Conservation (phyloP, 1,140 invertebrate species). For the Bactericera cockerelli region DNA sequence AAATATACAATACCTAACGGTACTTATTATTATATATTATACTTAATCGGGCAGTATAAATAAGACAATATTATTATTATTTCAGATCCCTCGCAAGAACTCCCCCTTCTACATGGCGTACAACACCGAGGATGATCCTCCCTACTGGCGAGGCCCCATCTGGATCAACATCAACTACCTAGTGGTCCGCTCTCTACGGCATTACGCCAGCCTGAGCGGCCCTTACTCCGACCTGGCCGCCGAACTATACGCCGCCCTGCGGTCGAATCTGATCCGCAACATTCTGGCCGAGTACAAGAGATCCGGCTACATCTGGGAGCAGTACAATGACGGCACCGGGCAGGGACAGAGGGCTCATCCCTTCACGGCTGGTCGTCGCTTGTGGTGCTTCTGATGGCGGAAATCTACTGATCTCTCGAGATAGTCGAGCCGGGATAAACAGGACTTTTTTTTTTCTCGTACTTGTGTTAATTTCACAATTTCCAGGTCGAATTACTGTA, state of each 20-base stretch:
- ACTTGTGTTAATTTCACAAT: too few relatives aligned
- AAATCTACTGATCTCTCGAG: slow-evolving; percentile 66
- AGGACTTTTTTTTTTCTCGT: too few relatives aligned
- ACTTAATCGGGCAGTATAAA: too few relatives aligned
- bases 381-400: slow-evolving; percentile 86
- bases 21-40: too few relatives aligned
- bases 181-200: slow-evolving; percentile 59
- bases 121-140: slow-evolving; percentile 97
- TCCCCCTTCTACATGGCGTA: slow-evolving; percentile 78
- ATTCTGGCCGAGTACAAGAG: slow-evolving; percentile 69
- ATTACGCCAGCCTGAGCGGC: slow-evolving; percentile 55
- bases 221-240: slow-evolving; percentile 49
- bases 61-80: too few relatives aligned
- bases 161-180: slow-evolving; percentile 99
- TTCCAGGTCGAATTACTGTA: too few relatives aligned
- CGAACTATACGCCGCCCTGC: slow-evolving; percentile 55
- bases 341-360: slow-evolving; percentile 83
- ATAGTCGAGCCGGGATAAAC: too few relatives aligned
- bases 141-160: slow-evolving; percentile 94
- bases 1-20: too few relatives aligned
- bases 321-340: slow-evolving; percentile 84
- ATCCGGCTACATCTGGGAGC: slow-evolving; percentile 94
- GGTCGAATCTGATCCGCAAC: slow-evolving; percentile 74
- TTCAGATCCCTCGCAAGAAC: slow-evolving; percentile 56
- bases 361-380: slow-evolving; percentile 97